Conservation (phyloP, 2,888 invertebrate genomes). For the Quadroppia sp. region DNA sequence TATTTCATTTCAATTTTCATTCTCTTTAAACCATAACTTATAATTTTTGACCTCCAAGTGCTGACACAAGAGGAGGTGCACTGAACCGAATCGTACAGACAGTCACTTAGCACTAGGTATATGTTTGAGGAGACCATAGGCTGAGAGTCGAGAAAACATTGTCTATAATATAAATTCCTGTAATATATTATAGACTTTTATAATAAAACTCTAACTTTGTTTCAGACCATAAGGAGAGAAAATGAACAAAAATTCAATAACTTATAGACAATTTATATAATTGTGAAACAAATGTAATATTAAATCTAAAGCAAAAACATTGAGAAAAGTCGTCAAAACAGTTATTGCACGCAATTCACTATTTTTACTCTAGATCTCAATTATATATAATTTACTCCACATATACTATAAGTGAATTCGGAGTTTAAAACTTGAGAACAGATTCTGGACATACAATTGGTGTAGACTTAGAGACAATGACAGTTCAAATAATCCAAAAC, state of each 20-base stretch:
- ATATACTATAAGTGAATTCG: neutral
- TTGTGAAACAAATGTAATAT: neutral
- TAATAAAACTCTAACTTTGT: no score
- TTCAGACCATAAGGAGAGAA: neutral
- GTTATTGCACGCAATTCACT: conserved; percentile 8
- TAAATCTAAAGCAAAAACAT: neutral
- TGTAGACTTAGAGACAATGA: neutral
- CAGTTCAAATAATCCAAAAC: neutral
- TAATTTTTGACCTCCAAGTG: conserved; percentile 12
- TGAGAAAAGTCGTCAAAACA: conserved; percentile 3
- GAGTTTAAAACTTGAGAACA: neutral
- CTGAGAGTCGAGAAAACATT: neutral
- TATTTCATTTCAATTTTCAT: neutral
- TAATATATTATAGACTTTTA: no score
- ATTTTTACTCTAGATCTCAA: neutral
- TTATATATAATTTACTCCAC: conserved; percentile 1
- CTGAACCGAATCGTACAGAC: neutral
- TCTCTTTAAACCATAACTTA: neutral
- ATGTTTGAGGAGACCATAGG: neutral
- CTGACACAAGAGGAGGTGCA: neutral
- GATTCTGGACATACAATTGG: neutral
- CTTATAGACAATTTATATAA: neutral
- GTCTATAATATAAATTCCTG: neutral
- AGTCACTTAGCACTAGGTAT: neutral
- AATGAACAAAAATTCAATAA: neutral